phyloP scores from a whole-genome alignment of 2,888 invertebrate genomes.

The Hirudinaria manillensis region DNA sequence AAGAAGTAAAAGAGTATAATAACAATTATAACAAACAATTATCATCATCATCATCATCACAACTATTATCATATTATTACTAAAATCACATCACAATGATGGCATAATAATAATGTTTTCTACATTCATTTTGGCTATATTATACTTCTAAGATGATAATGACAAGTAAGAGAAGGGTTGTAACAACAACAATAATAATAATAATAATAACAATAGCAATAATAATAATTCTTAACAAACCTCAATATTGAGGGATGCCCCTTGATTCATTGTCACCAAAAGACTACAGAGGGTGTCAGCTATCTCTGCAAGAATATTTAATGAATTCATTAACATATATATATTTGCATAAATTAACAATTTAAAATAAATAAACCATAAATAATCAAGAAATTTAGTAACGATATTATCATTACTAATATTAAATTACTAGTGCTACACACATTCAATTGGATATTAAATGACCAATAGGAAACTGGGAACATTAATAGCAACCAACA shows the following conservation, averaged over 20 bases:
- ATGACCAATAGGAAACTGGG: conserved; percentile 89
- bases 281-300: conserved; percentile 89
- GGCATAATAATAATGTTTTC: no score
- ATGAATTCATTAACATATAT: conserved; percentile 4
- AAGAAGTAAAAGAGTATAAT: conserved; percentile 10
- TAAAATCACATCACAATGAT: no score
- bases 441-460: background rate
- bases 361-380: no score
- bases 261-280: conserved; percentile 71
- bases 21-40: background rate
- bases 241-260: conserved; percentile 48
- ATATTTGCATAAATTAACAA: background rate
- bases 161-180: no score
- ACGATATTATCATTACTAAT: no score
- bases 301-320: conserved; percentile 61
- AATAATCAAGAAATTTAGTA: no score
- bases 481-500: conserved; percentile 83
- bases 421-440: background rate
- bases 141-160: no score
- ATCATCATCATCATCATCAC: no score
- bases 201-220: no score
- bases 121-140: no score
- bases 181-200: no score
- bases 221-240: conserved; percentile 38
- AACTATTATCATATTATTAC: no score